phyloP scores from a whole-genome alignment of 2,797 vertebrate genomes.

The Pipistrellus pygmaeus region DNA sequence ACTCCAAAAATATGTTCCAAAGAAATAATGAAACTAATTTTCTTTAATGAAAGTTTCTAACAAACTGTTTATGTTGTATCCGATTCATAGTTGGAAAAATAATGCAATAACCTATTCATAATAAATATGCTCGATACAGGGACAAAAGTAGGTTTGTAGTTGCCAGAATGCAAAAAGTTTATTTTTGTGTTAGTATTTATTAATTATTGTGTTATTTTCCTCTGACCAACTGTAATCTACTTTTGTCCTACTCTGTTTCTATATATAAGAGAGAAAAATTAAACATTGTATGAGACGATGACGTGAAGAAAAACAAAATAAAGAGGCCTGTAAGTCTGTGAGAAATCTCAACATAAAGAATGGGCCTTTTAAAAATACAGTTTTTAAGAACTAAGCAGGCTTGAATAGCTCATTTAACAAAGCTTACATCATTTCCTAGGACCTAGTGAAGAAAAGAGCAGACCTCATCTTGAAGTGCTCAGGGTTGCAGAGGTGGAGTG shows the following conservation, averaged over 20 bases:
- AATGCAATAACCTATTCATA: background rate
- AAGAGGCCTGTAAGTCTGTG: background rate
- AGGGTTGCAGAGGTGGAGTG: conserved; percentile 17
- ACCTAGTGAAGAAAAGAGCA: conserved; percentile 33
- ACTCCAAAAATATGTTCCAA: background rate
- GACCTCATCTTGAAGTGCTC: conserved; percentile 11
- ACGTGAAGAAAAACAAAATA: background rate
- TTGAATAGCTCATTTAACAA: conserved; percentile 51
- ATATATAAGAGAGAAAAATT: background rate
- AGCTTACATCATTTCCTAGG: conserved; percentile 66
- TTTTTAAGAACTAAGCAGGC: conserved; percentile 27
- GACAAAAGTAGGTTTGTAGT: background rate
- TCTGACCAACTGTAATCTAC: background rate
- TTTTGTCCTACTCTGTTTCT: background rate
- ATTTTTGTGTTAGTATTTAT: background rate
- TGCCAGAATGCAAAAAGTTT: background rate
- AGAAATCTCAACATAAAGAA: background rate
- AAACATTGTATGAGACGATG: background rate
- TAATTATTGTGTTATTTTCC: background rate
- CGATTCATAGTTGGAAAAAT: conserved; percentile 43
- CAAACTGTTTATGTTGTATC: background rate
- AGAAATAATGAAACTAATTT: background rate
- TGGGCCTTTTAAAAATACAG: background rate
- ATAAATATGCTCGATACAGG: background rate
- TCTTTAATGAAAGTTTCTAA: conserved; percentile 26